These are phyloP conservation scores for Stigmatopora nigra DNA, from an alignment of 2,113 vertebrate species.

Conservation along the genomic window DNA sequence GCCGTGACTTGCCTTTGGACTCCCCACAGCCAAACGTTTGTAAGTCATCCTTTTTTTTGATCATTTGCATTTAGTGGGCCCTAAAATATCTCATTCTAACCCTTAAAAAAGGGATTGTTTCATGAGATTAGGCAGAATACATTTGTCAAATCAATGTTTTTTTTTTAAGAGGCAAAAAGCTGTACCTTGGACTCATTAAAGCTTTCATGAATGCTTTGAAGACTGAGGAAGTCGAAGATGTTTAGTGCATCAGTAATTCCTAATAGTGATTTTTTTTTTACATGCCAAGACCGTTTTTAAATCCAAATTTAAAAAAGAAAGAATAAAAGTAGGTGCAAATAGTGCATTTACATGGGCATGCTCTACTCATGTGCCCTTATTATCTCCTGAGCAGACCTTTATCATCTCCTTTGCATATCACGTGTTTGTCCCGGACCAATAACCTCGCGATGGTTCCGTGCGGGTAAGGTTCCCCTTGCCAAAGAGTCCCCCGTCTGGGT, in stretches of 20 bases:
- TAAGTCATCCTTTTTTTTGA: slow-evolving; percentile 1
- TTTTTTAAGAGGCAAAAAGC: background rate
- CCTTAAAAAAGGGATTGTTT: background rate
- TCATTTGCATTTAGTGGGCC: slow-evolving; percentile 12
- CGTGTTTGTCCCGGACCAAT: slow-evolving; percentile 82
- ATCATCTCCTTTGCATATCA: slow-evolving; percentile 93
- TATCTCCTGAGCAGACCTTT: slow-evolving; percentile 76
- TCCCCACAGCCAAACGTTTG: slow-evolving; percentile 23
- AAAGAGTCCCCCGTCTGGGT: slow-evolving; percentile 76
- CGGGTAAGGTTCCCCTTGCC: slow-evolving; percentile 75
- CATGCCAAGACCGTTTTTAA: background rate
- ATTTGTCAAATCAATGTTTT: background rate
- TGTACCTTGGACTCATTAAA: slow-evolving; percentile 3
- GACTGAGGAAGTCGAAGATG: background rate
- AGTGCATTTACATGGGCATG: background rate
- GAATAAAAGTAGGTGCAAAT: background rate
- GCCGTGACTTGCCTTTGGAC: slow-evolving; percentile 52
- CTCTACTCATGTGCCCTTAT: slow-evolving; percentile 28
- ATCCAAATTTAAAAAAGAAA: background rate
- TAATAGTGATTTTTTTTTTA: background rate
- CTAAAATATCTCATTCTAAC: background rate
- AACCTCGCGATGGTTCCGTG: slow-evolving; percentile 74
- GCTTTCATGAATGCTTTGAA: slow-evolving; percentile 1
- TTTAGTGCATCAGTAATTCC: background rate
- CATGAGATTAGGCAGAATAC: background rate